phyloP scores from a whole-genome alignment of 2,888 invertebrate genomes.

The Phortica okadai region DNA sequence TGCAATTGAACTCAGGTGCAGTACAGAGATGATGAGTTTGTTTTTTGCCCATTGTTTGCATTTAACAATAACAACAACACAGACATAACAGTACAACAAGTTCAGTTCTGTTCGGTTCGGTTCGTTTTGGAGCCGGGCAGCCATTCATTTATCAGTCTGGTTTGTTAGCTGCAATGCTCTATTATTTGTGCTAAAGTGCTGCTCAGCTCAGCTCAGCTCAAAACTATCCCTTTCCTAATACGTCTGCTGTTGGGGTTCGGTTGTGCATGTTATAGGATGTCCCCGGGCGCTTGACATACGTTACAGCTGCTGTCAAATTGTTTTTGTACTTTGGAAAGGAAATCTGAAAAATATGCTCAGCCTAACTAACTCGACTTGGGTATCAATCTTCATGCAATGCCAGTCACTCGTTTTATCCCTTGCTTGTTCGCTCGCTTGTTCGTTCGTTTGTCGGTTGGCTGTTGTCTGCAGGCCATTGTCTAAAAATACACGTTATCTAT shows the following conservation, averaged over 20 bases:
- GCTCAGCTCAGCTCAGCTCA: no score
- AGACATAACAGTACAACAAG: not conserved
- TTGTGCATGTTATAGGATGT: no score
- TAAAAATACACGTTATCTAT: slow-evolving; percentile 41
- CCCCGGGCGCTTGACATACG: slow-evolving; percentile 38
- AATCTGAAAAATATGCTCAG: slow-evolving; percentile 29
- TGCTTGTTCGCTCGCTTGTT: not conserved
- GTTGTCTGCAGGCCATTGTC: slow-evolving; percentile 36
- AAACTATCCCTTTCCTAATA: no score
- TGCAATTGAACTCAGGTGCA: slow-evolving; percentile 36
- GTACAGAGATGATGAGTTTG: not conserved
- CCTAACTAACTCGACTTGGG: slow-evolving; percentile 3
- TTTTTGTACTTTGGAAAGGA: not conserved
- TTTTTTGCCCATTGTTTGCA: not conserved
- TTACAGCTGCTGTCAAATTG: slow-evolving; percentile 49
- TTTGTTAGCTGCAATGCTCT: not conserved
- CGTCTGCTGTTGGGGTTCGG: no score
- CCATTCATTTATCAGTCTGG: not conserved
- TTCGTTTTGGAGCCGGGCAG: not conserved
- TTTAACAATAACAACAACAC: not conserved
- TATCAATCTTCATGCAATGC: slow-evolving; percentile 36
- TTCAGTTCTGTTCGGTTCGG: not conserved
- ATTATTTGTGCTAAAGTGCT: not conserved
- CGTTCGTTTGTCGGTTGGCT: slow-evolving; percentile 3
- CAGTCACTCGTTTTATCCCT: not conserved